Evolutionary conservation across 2,888 invertebrate species (phyloP).

Genomic region (Empis stercorea): DNA sequence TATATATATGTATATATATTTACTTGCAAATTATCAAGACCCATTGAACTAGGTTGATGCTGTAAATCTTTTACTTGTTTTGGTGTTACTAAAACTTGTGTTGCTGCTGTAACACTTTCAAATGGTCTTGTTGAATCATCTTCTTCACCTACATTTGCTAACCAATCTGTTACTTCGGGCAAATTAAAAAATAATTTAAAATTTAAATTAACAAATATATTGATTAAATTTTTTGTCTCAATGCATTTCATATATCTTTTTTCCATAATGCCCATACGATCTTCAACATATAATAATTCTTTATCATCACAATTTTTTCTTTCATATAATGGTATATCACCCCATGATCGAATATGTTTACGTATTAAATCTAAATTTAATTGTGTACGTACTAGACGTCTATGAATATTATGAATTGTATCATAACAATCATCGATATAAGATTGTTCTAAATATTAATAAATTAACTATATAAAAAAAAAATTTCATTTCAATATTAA

Average conservation of each 20-base stretch:
- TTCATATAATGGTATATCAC: constrained; percentile 57
- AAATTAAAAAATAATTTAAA: constrained; percentile 57
- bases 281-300: constrained; percentile 39
- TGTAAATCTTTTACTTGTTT: too few relatives aligned
- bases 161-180: constrained; percentile 14
- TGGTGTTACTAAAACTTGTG: too few relatives aligned
- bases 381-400: constrained; percentile 53
- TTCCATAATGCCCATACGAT: constrained; percentile 18
- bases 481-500: not conserved
- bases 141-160: not conserved
- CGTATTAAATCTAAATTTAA: constrained; percentile 47
- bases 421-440: constrained; percentile 56
- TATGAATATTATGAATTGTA: constrained; percentile 57
- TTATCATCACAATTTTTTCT: constrained; percentile 53
- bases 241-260: constrained; percentile 33
- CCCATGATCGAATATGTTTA: constrained; percentile 54
- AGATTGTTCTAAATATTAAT: constrained; percentile 40
- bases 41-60: too few relatives aligned
- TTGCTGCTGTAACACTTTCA: too few relatives aligned
- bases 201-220: constrained; percentile 47
- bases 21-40: too few relatives aligned
- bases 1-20: too few relatives aligned
- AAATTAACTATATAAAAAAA: not conserved
- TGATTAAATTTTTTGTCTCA: constrained; percentile 43
- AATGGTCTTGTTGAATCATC: too few relatives aligned